Percentiles rank a stretch among this genome's conserved stretches.
Conservation (phyloP, 1,140 invertebrate genomes). For the Trigoniulus corallinus region DNA sequence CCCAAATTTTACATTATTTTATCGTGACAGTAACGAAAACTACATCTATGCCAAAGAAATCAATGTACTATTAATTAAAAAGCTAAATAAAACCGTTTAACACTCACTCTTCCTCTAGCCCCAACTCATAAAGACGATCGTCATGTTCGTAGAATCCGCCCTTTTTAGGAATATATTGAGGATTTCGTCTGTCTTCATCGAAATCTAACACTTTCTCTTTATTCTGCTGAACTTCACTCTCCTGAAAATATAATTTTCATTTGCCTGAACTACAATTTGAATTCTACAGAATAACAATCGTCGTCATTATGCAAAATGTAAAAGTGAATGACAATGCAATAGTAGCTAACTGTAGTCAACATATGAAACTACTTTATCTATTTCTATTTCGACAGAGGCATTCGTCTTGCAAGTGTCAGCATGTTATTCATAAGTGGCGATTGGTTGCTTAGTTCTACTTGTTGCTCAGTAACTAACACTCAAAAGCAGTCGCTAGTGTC, state of each 20-base stretch:
- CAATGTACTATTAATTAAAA: too few species aligned
- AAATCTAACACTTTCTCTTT: conserved; percentile 43
- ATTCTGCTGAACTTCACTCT: conserved; percentile 13
- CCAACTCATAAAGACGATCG: conserved; percentile 55
- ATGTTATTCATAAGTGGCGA: too few species aligned
- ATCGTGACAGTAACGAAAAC: not conserved
- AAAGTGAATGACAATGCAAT: not conserved
- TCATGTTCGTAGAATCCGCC: conserved; percentile 96
- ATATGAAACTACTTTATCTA: too few species aligned
- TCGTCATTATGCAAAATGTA: not conserved
- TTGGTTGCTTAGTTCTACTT: too few species aligned
- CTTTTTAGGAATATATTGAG: conserved; percentile 88
- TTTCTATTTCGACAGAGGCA: too few species aligned
- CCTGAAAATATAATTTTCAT: conserved; percentile 8
- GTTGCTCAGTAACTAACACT: too few species aligned
- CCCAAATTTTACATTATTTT: not conserved
- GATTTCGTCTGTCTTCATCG: conserved; percentile 88
- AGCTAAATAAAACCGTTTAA: too few species aligned
- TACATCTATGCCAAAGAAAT: not conserved
- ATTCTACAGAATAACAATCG: too few species aligned
- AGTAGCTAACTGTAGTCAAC: not conserved
- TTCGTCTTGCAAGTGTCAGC: too few species aligned
- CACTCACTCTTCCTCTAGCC: too few species aligned
- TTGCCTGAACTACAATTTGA: not conserved
- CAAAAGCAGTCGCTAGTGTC: too few species aligned